Evolutionary conservation across 1,140 invertebrate genomes (phyloP).

Genomic region (Euura lappo): DNA sequence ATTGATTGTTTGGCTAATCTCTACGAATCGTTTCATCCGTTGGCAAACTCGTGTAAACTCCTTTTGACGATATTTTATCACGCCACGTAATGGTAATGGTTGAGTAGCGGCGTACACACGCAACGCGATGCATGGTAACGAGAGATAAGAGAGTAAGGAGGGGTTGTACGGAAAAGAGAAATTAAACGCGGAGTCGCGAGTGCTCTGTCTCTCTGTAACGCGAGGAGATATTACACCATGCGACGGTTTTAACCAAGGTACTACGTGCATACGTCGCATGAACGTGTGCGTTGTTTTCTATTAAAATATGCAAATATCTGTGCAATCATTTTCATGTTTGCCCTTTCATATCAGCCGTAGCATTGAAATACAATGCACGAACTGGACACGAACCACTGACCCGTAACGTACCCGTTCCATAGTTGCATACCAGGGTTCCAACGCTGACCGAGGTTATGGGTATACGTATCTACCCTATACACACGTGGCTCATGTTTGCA

Average conservation of each 20-base stretch:
- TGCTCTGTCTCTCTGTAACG: neutral
- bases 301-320: conserved; percentile 19
- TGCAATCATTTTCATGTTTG: conserved; percentile 14
- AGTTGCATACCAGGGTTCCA: neutral
- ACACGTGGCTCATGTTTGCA: conserved; percentile 27
- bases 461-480: neutral
- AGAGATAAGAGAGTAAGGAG: neutral
- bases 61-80: neutral
- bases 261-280: neutral
- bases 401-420: conserved; percentile 14
- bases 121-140: neutral
- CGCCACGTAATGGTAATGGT: neutral
- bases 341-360: conserved; percentile 12
- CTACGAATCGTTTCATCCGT: no score
- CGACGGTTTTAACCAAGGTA: neutral
- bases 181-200: no score
- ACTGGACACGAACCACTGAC: conserved; percentile 17
- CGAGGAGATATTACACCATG: neutral
- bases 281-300: conserved; percentile 7
- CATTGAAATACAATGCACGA: conserved; percentile 19
- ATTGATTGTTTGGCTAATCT: no score
- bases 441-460: neutral
- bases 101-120: neutral
- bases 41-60: no score
- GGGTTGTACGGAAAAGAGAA: neutral